Conservation (phyloP, 1,140 invertebrate genomes). For the Drosophila sp. region DNA sequence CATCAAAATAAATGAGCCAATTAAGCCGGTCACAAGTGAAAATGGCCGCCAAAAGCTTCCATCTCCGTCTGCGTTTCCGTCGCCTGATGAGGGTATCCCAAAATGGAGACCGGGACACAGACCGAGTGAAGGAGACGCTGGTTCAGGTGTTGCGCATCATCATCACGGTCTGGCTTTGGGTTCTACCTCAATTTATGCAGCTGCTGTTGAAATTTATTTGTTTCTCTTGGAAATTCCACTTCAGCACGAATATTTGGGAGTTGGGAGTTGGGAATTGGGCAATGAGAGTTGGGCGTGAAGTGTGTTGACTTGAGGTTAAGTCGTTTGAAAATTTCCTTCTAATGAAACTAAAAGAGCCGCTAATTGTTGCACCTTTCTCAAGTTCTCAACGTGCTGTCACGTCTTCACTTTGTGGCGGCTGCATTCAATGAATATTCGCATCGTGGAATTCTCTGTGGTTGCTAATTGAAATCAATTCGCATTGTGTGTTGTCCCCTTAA, state of each 20-base stretch:
- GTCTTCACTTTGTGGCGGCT: not conserved
- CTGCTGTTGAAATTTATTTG: conserved; percentile 66
- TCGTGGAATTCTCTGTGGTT: not conserved
- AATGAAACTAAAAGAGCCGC: conserved; percentile 73
- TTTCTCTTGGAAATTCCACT: conserved; percentile 21
- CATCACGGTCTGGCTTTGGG: conserved; percentile 22
- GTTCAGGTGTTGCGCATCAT: conserved; percentile 71
- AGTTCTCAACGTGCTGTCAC: conserved; percentile 23
- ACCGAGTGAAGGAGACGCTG: not conserved
- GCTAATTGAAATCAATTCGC: conserved; percentile 49
- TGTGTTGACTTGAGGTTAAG: conserved; percentile 63
- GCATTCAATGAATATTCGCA: too few relatives aligned
- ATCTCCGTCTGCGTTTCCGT: conserved; percentile 2
- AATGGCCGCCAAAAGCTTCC: conserved; percentile 48
- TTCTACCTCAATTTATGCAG: conserved; percentile 53
- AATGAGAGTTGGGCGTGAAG: too few relatives aligned
- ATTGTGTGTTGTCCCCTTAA: not conserved
- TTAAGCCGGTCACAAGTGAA: conserved; percentile 66
- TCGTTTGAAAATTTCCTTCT: conserved; percentile 64
- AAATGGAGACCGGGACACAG: conserved; percentile 31
- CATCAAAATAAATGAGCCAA: conserved; percentile 83
- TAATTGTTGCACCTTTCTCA: conserved; percentile 64
- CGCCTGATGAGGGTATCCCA: conserved; percentile 58
- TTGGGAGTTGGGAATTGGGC: too few relatives aligned
- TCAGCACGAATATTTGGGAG: conserved; percentile 7